Base-by-base conservation (phyloP, 2,888 invertebrate species). In the Cylindroiulus punctatus region DNA sequence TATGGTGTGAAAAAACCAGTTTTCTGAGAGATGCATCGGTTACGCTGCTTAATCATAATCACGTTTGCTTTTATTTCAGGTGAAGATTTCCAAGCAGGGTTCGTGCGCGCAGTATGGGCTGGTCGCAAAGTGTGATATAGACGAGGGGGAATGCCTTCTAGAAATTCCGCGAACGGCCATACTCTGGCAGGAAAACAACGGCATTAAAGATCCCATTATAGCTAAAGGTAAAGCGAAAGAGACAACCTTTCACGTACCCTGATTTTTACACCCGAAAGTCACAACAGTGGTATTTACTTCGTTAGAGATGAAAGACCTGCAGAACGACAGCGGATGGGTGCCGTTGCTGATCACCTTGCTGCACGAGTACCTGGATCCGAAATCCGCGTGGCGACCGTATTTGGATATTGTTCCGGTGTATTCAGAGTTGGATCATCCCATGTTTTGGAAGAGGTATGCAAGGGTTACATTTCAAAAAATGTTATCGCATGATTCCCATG, bases 261-360 rank as follows among this genome's bases (percentile, higher is more conserved):
- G 3, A 4, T 36, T 36, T 2, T 36, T 36, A 36, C 36, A 7
- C n/a, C n/a, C n/a, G n/a, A n/a, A 52, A 52, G 3, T 5, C 7
- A n/a, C 3, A 36, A 36, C 2, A 36, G 36, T 36, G 36, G 36
- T 36, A 36, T 36, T 36, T 36, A 36, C 7, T 81, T 36, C 30
- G 0, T 2, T 81, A 85, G 86, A 86, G 14, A 47, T 36, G 30
- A 40, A 87, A 32, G 40, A 32, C 0, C 30, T 87, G 36, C 22
- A 86, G n/a, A 87, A 84, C 84, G 57, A 87, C 7, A 86, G 85
- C 30, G 87, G 87, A 3, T 87, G 87, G 87, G 86, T 87, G 3
- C 87, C 87, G 26, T 36, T 87, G 14, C 42, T 87, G 19, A 26
- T 87, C n/a, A 17, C 85, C 7, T 22, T 87, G 5, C 42, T 87